Base-by-base conservation (phyloP, 2,113 vertebrate genomes). In the Saguinus imperator region DNA sequence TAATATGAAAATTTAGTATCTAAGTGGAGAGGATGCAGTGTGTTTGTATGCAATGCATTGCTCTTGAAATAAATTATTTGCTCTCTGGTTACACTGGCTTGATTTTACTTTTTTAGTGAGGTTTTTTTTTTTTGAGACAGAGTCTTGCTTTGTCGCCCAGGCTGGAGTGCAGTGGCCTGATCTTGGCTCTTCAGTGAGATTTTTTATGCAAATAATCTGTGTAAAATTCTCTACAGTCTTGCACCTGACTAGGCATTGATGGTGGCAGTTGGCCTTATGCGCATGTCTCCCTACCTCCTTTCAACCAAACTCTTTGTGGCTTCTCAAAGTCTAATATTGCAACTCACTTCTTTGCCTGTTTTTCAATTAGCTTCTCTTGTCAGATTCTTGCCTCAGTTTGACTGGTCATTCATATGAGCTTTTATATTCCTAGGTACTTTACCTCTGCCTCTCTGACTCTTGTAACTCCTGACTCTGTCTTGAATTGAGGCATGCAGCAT, bases 1-100 rank as follows among this genome's bases (percentile, higher is more conserved):
- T 99, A 96, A 97, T 50, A 29, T 32, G 37, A 43, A 87, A 83
- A 80, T 72, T 83, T 17, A 87, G 37, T 12, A n/a, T 80, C 57
- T 89, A 40, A 70, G n/a, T 57, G 27, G 40, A 35, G 45, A 45
- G 20, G 8, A 66, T 80, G 6, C 29, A 6, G 4, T 73, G 17
- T 95, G 45, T 90, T 93, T 73, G 8, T 43, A 32, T 80, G 50
- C 23, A 58, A 10, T 45, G 52, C 13, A 13, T 76, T 95, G 48
- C 23, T 10, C 23, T 83, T 75, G n/a, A 90, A 81, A 79, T 84
- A 68, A 73, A 50, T 91, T 48, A 32, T 77, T 72, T 77, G 35
- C 37, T 80, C 5, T 88, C 12, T 50, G 27, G 6, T 73, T 83
- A 50, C 8, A 37, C 68, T 61, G 21, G 10, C 52, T 29, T 58